Conservation (phyloP, 2,888 invertebrate genomes). For the Norana najaformis region DNA sequence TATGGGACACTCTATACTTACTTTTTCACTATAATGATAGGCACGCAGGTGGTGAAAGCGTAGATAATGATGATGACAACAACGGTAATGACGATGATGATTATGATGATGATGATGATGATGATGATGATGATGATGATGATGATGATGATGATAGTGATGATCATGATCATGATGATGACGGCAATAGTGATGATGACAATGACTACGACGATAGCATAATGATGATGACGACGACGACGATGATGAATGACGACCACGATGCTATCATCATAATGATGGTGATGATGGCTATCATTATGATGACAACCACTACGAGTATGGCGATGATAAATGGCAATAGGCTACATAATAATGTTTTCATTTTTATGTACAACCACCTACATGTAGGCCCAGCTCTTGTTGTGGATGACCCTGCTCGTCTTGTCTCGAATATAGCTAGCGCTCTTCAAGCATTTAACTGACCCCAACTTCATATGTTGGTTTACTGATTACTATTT, state of each 20-base stretch:
- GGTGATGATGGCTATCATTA: background rate
- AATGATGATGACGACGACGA: no score
- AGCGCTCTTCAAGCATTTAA: background rate
- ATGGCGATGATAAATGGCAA: background rate
- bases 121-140: background rate
- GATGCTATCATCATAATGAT: no score
- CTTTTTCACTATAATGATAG: no score
- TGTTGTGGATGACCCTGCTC: no score
- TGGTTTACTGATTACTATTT: no score
- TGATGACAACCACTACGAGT: background rate
- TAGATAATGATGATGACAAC: background rate
- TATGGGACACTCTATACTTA: no score
- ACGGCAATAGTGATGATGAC: background rate
- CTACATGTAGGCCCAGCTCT: no score
- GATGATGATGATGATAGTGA: background rate
- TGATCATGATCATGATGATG: background rate
- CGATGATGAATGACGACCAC: no score
- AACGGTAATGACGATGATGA: background rate
- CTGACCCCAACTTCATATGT: no score
- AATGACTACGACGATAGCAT: background rate
- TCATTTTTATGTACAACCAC: no score
- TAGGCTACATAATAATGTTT: no score
- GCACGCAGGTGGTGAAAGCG: no score
- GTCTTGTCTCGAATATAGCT: background rate
- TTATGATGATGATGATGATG: background rate